Base-by-base conservation (phyloP, 1,140 invertebrate genomes). In the Ditylenchus dipsaci region DNA sequence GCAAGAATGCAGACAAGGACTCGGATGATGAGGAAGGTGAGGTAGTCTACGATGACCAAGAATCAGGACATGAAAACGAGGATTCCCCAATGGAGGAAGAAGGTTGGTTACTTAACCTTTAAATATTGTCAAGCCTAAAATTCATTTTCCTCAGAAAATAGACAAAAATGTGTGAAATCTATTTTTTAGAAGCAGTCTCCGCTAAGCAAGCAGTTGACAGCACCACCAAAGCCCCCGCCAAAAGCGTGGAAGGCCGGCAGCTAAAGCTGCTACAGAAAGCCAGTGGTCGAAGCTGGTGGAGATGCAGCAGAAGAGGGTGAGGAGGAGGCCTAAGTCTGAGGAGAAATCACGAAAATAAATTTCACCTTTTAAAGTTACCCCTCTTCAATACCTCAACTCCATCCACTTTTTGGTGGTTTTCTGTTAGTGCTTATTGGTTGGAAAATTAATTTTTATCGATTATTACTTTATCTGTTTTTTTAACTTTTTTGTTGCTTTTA, bases 21-120 rank as follows among this genome's bases (percentile, higher is more conserved):
- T 70, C 68, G 0, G 68, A 70, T 19, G 68, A 70, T 0, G 62
- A 59, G 11, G 67, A 70, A 9, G 60, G 45, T 3, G 68, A 70
- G 45, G 68, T 70, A 17, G 53, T 67, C 17, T 70, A 70, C 19
- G 68, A 70, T 61, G 68, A 70, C 42, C 17, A 42, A 23, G 63
- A 60, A 7, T 70, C 68, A 19, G 33, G 33, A 38, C 66, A 70
- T 26, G 69, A 69, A 15, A 59, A 69, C 38, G 53, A 21, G 19
- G 29, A 56, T 13, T 49, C 59, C 1, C 59, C 59, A n/a, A 61
- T 61, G 59, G 38, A 61, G 38, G 59, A 61, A 61, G 59, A 61
- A 8, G 59, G 59, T 61, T 23, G 13, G 33, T 38, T 11, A 38
- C 33, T 38, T 38, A 3, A 38, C 3, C 11, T 38, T 63, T 45